These are phyloP conservation scores for Umimayanthus chanpuru DNA, from an alignment of 92 coral and sea anemone species.

Conservation along the genomic window DNA sequence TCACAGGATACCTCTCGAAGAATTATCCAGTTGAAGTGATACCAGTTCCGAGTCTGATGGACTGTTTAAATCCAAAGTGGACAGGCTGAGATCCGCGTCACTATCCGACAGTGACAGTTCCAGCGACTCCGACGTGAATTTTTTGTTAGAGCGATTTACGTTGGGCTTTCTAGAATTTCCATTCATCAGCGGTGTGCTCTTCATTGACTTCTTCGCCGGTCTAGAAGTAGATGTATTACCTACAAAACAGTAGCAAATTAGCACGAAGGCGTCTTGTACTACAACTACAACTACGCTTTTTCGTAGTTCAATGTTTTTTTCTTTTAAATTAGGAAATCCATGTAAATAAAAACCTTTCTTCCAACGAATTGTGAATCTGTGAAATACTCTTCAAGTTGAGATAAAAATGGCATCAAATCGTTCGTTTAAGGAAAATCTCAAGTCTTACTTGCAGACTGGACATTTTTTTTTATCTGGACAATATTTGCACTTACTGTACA, in stretches of 20 bases:
- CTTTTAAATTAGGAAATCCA: no score
- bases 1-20: constrained; percentile 53
- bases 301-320: neutral
- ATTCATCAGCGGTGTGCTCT: constrained; percentile 23
- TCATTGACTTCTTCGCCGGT: neutral
- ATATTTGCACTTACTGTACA: no score
- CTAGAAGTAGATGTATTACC: constrained; percentile 15
- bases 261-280: no score
- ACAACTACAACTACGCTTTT: neutral
- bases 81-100: constrained; percentile 65
- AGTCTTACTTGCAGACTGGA: no score
- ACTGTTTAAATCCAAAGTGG: constrained; percentile 67
- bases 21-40: constrained; percentile 62
- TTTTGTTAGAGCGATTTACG: constrained; percentile 19
- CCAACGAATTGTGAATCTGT: no score
- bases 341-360: no score
- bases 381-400: no score
- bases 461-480: no score
- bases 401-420: no score
- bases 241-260: neutral
- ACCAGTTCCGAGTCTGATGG: constrained; percentile 67
- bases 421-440: no score
- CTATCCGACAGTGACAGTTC: constrained; percentile 63
- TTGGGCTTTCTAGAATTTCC: constrained; percentile 34
- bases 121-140: constrained; percentile 30